Conservation (phyloP, 2,113 vertebrate species). For the Coptodon bakossiorum region DNA sequence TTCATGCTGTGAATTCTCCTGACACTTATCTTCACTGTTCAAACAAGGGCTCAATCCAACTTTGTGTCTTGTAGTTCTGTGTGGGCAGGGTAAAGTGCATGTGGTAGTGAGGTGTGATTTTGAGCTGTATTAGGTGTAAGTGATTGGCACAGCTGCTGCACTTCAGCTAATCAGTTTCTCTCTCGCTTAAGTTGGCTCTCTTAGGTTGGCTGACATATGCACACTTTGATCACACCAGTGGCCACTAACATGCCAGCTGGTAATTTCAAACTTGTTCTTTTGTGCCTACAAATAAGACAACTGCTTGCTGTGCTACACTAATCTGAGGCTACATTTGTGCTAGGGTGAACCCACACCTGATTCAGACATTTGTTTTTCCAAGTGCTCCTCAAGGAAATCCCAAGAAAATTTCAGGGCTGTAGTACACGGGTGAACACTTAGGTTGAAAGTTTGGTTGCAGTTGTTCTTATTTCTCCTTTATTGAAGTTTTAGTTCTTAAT, state of each 20-base stretch:
- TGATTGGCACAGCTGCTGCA: not conserved
- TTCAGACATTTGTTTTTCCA: not conserved
- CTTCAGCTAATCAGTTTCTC: not conserved
- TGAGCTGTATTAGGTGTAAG: not conserved
- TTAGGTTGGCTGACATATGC: not conserved
- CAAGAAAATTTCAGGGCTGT: not conserved
- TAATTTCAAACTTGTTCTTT: not conserved
- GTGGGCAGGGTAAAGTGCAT: not conserved
- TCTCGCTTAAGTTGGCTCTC: not conserved
- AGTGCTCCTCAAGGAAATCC: not conserved
- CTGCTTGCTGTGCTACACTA: not conserved
- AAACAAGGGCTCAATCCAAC: not conserved
- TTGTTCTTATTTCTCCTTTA: not conserved
- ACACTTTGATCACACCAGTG: not conserved
- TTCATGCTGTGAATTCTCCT: not conserved
- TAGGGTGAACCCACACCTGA: not conserved
- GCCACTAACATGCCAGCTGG: not conserved
- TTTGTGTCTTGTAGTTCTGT: not conserved
- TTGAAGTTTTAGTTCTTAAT: not conserved
- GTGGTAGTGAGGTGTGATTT: not conserved
- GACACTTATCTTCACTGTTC: not conserved
- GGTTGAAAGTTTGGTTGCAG: not conserved
- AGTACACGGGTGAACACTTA: not conserved
- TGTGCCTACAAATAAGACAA: not conserved
- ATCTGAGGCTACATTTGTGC: not conserved